Evolutionary conservation across 1,140 invertebrate genomes (phyloP).

Genomic region (Drosophila willistoni): DNA sequence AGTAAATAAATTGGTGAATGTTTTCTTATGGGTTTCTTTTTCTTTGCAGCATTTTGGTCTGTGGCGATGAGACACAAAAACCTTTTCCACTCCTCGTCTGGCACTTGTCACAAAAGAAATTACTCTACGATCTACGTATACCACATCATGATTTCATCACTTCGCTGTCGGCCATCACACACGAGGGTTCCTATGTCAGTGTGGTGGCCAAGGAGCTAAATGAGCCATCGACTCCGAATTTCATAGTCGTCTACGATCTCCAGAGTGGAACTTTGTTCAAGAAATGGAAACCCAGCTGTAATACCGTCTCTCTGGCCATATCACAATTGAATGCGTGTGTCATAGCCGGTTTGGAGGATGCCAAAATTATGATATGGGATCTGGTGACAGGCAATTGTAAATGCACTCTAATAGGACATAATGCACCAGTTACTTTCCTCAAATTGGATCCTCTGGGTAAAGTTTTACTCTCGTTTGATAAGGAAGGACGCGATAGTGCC

Average conservation of each 20-base stretch:
- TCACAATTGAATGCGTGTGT: conserved; percentile 91
- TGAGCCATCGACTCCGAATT: conserved; percentile 90
- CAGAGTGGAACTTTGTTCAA: conserved; percentile 95
- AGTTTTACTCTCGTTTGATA: conserved; percentile 89
- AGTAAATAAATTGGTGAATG: too few relatives aligned
- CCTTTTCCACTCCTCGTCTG: conserved; percentile 94
- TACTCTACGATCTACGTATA: conserved; percentile 93
- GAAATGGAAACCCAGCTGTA: conserved; percentile 93
- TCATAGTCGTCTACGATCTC: conserved; percentile 95
- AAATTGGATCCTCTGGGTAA: conserved; percentile 88
- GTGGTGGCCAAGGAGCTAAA: conserved; percentile 90
- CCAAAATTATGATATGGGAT: conserved; percentile 93
- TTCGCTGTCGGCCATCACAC: conserved; percentile 91
- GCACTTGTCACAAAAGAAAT: conserved; percentile 92
- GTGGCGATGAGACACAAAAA: conserved; percentile 95
- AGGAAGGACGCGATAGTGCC: conserved; percentile 87
- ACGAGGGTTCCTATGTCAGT: conserved; percentile 90
- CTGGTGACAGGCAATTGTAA: conserved; percentile 89
- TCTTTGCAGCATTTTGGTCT: conserved; percentile 89
- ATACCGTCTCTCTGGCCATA: conserved; percentile 91
- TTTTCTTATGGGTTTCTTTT: not conserved
- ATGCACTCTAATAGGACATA: conserved; percentile 88
- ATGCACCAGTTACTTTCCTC: conserved; percentile 88
- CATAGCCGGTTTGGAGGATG: conserved; percentile 92
- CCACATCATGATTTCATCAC: conserved; percentile 95